phyloP scores from a whole-genome alignment of 1,140 invertebrate species.

The Trinorchestia longiramus region DNA sequence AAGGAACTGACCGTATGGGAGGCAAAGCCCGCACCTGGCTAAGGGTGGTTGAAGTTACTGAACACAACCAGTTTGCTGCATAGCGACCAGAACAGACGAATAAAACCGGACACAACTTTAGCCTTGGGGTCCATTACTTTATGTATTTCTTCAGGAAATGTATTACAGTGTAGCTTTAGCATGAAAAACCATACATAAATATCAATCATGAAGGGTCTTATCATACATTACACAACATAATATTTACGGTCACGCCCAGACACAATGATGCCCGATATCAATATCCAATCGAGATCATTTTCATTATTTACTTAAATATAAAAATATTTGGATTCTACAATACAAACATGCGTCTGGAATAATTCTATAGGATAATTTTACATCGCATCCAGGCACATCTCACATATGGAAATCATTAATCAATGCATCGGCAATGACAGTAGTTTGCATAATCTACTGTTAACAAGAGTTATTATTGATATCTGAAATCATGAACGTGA shows the following conservation, averaged over 20 bases:
- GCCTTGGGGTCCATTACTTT: background rate
- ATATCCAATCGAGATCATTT: background rate
- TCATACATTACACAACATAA: background rate
- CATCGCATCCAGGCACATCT: background rate
- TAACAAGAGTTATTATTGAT: background rate
- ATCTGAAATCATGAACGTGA: background rate
- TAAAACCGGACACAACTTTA: background rate
- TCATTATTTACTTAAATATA: background rate
- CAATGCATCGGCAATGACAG: background rate
- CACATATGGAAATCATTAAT: background rate
- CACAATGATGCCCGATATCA: background rate
- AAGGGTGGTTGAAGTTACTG: background rate
- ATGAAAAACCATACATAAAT: background rate
- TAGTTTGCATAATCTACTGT: background rate
- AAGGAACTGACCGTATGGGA: background rate
- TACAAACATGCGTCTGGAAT: background rate
- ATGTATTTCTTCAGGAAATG: background rate
- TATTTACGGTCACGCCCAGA: background rate
- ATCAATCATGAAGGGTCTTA: background rate
- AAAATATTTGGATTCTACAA: background rate
- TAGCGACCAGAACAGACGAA: background rate
- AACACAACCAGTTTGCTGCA: constrained; percentile 13
- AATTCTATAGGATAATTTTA: background rate
- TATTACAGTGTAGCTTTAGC: background rate
- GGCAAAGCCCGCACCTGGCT: background rate